phyloP scores from a whole-genome alignment of 2,113 vertebrate genomes.

The Coregonus clupeaformis region DNA sequence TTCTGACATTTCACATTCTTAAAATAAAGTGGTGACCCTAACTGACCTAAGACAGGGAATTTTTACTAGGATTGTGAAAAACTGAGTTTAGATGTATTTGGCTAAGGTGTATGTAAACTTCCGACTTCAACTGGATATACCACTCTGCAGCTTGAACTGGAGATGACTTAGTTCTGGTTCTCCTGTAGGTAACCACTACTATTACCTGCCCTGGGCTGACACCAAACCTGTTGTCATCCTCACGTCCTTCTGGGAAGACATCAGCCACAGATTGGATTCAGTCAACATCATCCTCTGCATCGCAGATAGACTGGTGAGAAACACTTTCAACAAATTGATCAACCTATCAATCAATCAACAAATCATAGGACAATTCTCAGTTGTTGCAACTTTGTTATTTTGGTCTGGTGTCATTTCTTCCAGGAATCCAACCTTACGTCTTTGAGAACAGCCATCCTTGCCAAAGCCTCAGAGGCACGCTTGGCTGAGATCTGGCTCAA shows the following conservation, averaged over 20 bases:
- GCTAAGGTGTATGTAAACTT: too few species aligned
- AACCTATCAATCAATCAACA: too few species aligned
- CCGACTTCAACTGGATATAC: too few species aligned
- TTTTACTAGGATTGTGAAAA: too few species aligned
- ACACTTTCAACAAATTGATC: neutral
- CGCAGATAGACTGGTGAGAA: slow-evolving; percentile 83
- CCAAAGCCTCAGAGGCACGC: slow-evolving; percentile 76
- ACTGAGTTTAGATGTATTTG: too few species aligned
- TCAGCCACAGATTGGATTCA: slow-evolving; percentile 86
- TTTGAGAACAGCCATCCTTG: slow-evolving; percentile 82
- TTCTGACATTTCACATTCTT: too few species aligned
- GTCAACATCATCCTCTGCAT: slow-evolving; percentile 85
- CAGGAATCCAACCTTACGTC: slow-evolving; percentile 84
- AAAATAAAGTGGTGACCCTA: too few species aligned
- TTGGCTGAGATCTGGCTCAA: slow-evolving; percentile 84
- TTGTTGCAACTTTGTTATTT: neutral
- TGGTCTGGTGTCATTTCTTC: slow-evolving; percentile 37
- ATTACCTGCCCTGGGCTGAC: slow-evolving; percentile 92
- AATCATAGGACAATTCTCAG: too few species aligned
- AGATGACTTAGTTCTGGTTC: neutral
- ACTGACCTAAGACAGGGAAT: too few species aligned
- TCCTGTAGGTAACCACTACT: slow-evolving; percentile 89
- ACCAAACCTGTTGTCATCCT: slow-evolving; percentile 93
- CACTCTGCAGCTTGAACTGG: neutral
- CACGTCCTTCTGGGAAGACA: slow-evolving; percentile 96